A percentile compares a stretch with the other conserved stretches of the same genome.
phyloP scores from a whole-genome alignment of 2,888 invertebrate genomes.

The Opisthograptis luteolata region DNA sequence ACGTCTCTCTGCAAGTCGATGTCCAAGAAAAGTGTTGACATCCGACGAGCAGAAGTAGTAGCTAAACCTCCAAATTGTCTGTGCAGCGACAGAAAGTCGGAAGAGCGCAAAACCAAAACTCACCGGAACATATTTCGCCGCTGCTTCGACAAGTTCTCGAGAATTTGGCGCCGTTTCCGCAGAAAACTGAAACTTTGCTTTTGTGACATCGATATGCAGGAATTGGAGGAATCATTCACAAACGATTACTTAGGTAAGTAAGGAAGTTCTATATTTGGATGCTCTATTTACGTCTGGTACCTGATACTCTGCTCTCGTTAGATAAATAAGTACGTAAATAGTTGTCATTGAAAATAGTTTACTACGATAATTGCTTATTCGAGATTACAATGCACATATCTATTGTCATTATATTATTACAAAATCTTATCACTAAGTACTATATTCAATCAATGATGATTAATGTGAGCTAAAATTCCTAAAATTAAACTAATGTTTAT shows the following conservation, averaged over 20 bases:
- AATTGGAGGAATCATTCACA: conserved; percentile 48
- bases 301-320: conserved; percentile 14
- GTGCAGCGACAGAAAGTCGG: conserved; percentile 52
- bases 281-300: conserved; percentile 24
- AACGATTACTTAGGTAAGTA: conserved; percentile 69
- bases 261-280: conserved; percentile 36
- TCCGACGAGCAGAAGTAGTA: conserved; percentile 50
- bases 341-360: conserved; percentile 11
- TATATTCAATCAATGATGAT: no score
- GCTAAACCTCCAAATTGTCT: conserved; percentile 67
- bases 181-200: conserved; percentile 48
- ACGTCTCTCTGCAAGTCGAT: conserved; percentile 59
- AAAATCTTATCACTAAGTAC: background rate
- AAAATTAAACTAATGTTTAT: no score
- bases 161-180: conserved; percentile 44
- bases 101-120: conserved; percentile 41
- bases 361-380: conserved; percentile 8
- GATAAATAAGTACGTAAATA: conserved; percentile 3
- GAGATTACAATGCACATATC: conserved; percentile 1
- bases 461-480: no score
- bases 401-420: no score
- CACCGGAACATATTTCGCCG: conserved; percentile 45
- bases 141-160: conserved; percentile 38
- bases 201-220: conserved; percentile 27
- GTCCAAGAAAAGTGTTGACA: conserved; percentile 48